These are phyloP conservation scores for Delichon dasypus DNA, from an alignment of 2,797 vertebrate genomes.

Conservation along the genomic window DNA sequence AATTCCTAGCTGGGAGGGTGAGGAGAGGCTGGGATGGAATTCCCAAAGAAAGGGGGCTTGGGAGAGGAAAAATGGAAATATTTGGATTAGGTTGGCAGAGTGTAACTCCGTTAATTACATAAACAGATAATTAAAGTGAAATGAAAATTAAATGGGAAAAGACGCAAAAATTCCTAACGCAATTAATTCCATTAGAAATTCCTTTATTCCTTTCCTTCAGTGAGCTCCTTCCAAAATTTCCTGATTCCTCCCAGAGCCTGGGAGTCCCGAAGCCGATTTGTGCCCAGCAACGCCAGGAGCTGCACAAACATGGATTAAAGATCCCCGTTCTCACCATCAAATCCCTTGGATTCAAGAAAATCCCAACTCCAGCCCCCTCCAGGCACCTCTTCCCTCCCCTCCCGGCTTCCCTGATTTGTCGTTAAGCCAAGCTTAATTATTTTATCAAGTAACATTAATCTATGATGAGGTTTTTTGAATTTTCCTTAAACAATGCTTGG, in stretches of 20 bases:
- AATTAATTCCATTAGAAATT: neutral
- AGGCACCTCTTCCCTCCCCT: too few species aligned
- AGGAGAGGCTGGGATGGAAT: neutral
- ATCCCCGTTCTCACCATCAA: rapidly evolving
- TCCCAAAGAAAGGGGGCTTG: neutral
- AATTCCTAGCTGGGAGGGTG: neutral
- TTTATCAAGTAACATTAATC: too few species aligned
- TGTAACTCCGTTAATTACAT: too few species aligned
- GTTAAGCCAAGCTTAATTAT: too few species aligned
- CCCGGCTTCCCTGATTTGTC: too few species aligned
- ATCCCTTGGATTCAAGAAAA: neutral
- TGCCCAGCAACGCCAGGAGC: neutral
- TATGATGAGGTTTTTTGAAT: too few species aligned
- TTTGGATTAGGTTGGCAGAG: neutral
- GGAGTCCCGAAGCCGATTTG: neutral
- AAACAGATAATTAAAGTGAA: neutral
- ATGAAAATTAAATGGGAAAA: neutral
- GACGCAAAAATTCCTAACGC: rapidly evolving
- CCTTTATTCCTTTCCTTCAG: neutral
- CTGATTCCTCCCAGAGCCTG: neutral
- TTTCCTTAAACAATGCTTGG: too few species aligned
- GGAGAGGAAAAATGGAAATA: neutral
- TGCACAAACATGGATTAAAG: neutral
- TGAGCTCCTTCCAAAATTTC: neutral
- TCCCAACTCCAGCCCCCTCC: neutral